phyloP scores from a whole-genome alignment of 2,888 invertebrate species.

The Chaetogeoica ovagalla region DNA sequence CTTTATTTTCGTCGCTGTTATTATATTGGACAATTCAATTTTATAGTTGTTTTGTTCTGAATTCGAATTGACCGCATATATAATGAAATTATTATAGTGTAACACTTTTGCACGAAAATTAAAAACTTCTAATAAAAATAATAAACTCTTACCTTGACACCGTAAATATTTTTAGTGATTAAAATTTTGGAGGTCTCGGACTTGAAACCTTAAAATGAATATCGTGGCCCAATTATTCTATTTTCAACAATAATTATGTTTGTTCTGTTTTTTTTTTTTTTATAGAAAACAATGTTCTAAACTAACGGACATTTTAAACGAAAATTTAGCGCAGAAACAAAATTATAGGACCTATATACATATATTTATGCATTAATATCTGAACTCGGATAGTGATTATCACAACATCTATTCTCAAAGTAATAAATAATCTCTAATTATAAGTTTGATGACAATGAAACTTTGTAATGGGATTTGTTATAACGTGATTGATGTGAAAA shows the following conservation, averaged over 20 bases:
- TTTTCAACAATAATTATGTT: background rate
- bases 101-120: background rate
- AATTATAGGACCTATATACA: too few species aligned
- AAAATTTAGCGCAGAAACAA: too few species aligned
- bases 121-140: background rate
- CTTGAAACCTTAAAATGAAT: background rate
- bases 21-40: background rate
- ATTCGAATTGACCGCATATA: background rate
- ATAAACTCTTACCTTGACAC: slow-evolving; percentile 2
- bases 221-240: background rate
- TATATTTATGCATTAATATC: too few species aligned
- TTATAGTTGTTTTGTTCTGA: background rate
- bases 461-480: background rate
- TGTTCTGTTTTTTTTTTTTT: background rate
- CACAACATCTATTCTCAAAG: too few species aligned
- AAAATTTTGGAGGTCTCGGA: background rate
- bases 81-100: background rate
- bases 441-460: background rate
- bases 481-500: background rate
- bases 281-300: too few species aligned
- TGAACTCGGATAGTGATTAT: too few species aligned
- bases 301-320: too few species aligned
- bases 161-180: background rate
- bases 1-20: background rate
- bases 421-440: too few species aligned